Percentiles rank a stretch among this genome's conserved stretches.
Evolutionary conservation across 2,888 invertebrate genomes (phyloP).

Genomic region (Heliconius erato): DNA sequence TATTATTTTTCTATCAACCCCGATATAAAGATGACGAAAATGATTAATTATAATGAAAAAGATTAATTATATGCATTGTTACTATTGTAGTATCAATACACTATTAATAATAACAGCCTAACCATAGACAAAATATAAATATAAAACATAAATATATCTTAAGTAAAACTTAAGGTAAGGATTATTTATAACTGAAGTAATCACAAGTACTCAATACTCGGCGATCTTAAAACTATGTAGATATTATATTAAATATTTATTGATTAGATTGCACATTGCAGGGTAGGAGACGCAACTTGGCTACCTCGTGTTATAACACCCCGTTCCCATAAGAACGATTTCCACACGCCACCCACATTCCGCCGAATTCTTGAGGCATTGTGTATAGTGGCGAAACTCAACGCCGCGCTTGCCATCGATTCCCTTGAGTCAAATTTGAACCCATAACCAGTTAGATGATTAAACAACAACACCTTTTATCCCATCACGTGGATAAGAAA

Average conservation of each 20-base stretch:
- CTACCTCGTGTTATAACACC: neutral
- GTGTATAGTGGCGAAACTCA: too few species aligned
- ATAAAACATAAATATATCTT: neutral
- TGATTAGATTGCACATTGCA: neutral
- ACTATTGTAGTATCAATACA: neutral
- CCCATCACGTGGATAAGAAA: too few species aligned
- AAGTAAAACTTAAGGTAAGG: neutral
- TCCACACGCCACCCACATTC: neutral
- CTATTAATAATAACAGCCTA: neutral
- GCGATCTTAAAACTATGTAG: neutral
- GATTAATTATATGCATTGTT: neutral
- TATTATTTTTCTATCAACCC: neutral
- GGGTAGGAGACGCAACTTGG: too few species aligned
- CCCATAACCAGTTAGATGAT: too few species aligned
- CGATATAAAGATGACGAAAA: neutral
- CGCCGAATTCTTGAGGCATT: neutral
- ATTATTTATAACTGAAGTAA: neutral
- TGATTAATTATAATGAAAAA: too few species aligned
- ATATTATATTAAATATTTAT: neutral
- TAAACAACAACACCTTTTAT: too few species aligned
- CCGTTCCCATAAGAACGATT: neutral
- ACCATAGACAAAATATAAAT: neutral
- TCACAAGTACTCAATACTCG: neutral
- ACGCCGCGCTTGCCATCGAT: too few species aligned
- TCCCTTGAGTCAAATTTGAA: too few species aligned